Evolutionary conservation across 2,797 vertebrate genomes (phyloP), one percentile per base, ranked within the genome.

Genomic region (Xiphorhynchus erythropygius): DNA sequence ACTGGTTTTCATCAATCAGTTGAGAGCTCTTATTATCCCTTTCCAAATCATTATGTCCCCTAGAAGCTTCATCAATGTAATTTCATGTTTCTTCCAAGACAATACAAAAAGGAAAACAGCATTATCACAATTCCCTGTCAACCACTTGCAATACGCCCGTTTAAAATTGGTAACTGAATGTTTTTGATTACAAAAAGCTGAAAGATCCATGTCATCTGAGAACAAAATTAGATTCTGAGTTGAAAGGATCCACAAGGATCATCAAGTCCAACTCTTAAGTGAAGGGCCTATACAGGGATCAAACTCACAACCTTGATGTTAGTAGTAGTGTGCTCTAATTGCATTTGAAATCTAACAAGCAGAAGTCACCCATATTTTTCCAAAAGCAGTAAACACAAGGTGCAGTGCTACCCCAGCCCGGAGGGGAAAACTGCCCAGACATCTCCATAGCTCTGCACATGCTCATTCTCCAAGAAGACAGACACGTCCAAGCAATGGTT

Each of bases 381-480:
- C 21, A 28, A 75, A 79, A 35, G 50, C 75, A 82, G 21, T 17
- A 12, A 68, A 25, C 17, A 52, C 13, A 0, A 27, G 35, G 47
- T 28, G 39, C 39, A 62, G 55, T 18, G 35, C 47, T 44, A 53
- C 19, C 18, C n/a, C 50, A 84, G 2, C 12, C n/a, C n/a, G 44
- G 46, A 46, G 52, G 53, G 47, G 4, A 39, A 12, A 75, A 33
- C 8, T 23, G 18, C 22, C 33, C 19, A 64, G 56, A 53, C 50
- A 32, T 19, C 50, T 18, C 50, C 8, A 11, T 30, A 18, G 28
- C 18, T 28, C 50, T 25, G 18, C 39, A 56, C 4, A 44, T 0
- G 0, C 4, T 41, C 30, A 18, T 60, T 16, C 67, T 55, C 32
- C 32, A 63, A 35, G 56, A 67, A 30, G 27, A 35, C 0, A 0